Conservation (phyloP, 2,797 vertebrate genomes). For the Argentina silus region DNA sequence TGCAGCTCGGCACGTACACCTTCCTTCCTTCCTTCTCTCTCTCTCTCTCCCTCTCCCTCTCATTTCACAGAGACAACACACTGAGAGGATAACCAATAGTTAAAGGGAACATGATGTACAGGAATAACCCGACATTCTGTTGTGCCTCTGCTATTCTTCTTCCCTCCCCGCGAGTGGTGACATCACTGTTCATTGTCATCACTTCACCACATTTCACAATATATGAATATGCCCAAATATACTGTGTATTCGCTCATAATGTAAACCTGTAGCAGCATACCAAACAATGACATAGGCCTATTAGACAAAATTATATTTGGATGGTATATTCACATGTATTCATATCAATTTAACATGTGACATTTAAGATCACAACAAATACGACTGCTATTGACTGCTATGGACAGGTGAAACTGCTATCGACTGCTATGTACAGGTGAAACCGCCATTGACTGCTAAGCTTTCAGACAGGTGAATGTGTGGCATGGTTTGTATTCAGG, state of each 20-base stretch:
- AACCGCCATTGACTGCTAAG: not conserved
- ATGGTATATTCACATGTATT: too few species aligned
- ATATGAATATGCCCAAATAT: too few species aligned
- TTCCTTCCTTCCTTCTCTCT: not conserved
- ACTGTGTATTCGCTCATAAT: too few species aligned
- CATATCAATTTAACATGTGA: too few species aligned
- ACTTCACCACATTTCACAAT: not conserved
- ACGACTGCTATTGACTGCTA: too few species aligned
- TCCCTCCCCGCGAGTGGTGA: not conserved
- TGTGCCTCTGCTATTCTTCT: not conserved
- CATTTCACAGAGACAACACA: not conserved
- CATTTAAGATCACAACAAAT: too few species aligned
- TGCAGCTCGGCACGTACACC: not conserved
- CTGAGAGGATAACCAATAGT: not conserved
- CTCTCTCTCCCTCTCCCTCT: not conserved
- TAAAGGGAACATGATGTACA: not conserved
- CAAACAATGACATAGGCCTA: too few species aligned
- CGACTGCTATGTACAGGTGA: too few species aligned
- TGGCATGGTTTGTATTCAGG: not conserved
- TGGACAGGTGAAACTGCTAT: too few species aligned
- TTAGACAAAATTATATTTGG: too few species aligned
- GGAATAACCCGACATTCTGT: conserved; percentile 4
- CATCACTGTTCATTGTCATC: not conserved
- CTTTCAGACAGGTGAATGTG: not conserved
- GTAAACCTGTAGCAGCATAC: too few species aligned